These are phyloP conservation scores for Zoanthus solanderi DNA, from an alignment of 92 coral and sea anemone genomes.

Conservation along the genomic window DNA sequence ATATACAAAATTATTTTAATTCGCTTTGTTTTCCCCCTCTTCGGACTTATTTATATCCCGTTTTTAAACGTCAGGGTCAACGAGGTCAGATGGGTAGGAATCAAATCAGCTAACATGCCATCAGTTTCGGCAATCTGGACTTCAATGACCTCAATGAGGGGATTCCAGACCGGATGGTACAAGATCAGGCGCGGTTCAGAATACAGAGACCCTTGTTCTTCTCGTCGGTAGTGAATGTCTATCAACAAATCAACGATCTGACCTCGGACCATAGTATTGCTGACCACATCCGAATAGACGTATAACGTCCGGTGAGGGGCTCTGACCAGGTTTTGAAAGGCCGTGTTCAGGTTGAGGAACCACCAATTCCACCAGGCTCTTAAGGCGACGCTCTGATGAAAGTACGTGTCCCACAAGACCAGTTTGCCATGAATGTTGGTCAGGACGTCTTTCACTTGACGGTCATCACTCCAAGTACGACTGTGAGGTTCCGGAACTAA, in stretches of 20 bases:
- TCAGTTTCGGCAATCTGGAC: neutral
- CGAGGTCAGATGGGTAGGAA: too few relatives aligned
- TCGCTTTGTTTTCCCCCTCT: too few relatives aligned
- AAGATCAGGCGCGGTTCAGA: neutral
- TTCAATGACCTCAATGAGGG: neutral
- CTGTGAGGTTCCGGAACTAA: neutral
- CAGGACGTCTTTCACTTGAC: neutral
- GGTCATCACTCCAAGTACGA: neutral
- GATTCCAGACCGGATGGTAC: neutral
- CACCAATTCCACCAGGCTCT: neutral
- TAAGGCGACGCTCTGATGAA: neutral
- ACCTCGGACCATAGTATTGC: neutral
- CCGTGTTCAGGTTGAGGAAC: neutral
- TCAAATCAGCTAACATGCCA: neutral
- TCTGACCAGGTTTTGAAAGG: neutral
- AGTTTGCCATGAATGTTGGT: neutral
- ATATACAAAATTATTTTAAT: too few relatives aligned
- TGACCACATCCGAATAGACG: neutral
- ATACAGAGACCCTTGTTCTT: conserved; percentile 13
- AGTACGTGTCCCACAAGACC: too few relatives aligned
- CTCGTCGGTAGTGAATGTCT: neutral
- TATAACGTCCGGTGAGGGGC: neutral
- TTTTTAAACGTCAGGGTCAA: too few relatives aligned
- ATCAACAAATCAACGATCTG: neutral
- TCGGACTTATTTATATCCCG: too few relatives aligned